These are phyloP conservation scores for Sepiola atlantica DNA, from an alignment of 2,888 invertebrate species.

Conservation along the genomic window DNA sequence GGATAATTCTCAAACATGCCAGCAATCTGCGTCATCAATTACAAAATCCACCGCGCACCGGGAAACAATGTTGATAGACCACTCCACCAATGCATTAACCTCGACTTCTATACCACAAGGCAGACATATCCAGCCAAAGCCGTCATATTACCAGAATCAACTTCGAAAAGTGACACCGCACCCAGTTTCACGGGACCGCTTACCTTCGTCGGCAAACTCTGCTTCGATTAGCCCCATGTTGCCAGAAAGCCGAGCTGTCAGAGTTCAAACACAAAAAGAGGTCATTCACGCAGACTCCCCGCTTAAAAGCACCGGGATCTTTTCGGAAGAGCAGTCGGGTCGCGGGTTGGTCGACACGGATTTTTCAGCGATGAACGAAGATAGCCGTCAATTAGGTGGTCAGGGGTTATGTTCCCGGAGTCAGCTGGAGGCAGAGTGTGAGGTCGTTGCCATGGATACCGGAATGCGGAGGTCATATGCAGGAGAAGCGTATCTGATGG, in stretches of 20 bases:
- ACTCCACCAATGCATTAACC: not conserved
- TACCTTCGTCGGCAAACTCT: not conserved
- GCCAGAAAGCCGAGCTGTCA: not conserved
- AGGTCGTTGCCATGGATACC: not conserved
- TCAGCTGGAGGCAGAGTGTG: not conserved
- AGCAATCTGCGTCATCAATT: not conserved
- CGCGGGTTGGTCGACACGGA: not conserved
- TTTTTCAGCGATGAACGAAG: not conserved
- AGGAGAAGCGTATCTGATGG: not conserved
- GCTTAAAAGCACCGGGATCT: not conserved
- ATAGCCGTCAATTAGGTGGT: not conserved
- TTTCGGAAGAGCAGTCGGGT: not conserved
- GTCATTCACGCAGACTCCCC: not conserved
- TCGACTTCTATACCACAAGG: not conserved
- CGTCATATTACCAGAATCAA: not conserved
- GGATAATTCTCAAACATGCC: not conserved
- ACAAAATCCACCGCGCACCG: not conserved
- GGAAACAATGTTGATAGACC: not conserved
- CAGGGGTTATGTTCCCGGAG: not conserved
- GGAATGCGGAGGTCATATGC: not conserved
- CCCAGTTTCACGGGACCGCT: not conserved
- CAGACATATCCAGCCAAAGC: not conserved
- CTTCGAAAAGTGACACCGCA: not conserved
- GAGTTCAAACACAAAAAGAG: not conserved
- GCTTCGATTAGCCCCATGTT: not conserved